A percentile compares a stretch with the other conserved stretches of the same genome.
phyloP scores from a whole-genome alignment of 2,797 vertebrate species.

The Gymnothorax reevesii region DNA sequence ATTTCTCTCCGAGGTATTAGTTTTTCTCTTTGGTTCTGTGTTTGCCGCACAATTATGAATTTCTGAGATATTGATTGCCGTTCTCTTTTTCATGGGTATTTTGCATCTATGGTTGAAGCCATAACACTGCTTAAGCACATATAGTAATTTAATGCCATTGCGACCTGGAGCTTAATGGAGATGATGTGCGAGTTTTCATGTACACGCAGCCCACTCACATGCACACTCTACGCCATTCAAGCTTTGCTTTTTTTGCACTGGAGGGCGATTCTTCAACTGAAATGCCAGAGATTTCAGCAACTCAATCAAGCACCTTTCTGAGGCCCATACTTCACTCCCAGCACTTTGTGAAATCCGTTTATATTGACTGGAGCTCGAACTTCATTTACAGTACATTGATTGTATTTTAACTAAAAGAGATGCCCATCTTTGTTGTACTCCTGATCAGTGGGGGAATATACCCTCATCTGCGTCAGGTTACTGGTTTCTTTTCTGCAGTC shows the following conservation, averaged over 20 bases:
- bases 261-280: constrained; percentile 27
- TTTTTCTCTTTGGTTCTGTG: not conserved
- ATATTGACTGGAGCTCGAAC: constrained; percentile 72
- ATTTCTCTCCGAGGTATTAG: not conserved
- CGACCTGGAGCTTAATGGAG: not conserved
- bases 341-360: constrained; percentile 75
- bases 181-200: constrained; percentile 66
- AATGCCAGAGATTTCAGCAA: constrained; percentile 27
- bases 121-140: not conserved
- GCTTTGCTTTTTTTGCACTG: constrained; percentile 51
- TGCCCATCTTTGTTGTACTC: constrained; percentile 70
- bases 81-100: constrained; percentile 26
- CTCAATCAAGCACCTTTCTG: constrained; percentile 57
- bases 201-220: constrained; percentile 31
- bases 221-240: constrained; percentile 46
- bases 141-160: not conserved
- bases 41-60: not conserved
- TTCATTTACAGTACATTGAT: constrained; percentile 58
- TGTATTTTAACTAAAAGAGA: constrained; percentile 76
- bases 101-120: constrained; percentile 26
- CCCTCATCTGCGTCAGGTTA: constrained; percentile 41
- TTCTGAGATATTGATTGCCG: not conserved
- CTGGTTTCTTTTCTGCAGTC: constrained; percentile 24
- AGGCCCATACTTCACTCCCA: constrained; percentile 83
- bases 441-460: constrained; percentile 51